These are phyloP conservation scores for Butorides virescens DNA, from an alignment of 2,113 vertebrate genomes.

Conservation along the genomic window DNA sequence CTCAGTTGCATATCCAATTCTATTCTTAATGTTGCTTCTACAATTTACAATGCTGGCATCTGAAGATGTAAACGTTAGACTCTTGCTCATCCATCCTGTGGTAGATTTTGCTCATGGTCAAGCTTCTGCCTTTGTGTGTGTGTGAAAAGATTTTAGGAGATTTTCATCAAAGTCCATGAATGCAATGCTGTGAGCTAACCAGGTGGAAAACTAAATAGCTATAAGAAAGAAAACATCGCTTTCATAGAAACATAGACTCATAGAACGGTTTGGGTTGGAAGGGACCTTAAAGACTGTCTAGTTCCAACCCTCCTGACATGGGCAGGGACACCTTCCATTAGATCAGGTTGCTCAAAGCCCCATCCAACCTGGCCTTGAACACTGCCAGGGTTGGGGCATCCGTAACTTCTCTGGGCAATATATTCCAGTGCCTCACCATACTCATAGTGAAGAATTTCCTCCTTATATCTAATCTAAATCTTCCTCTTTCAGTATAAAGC, in stretches of 20 bases:
- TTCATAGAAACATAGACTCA: not conserved
- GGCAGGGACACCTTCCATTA: no score
- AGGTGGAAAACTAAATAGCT: not conserved
- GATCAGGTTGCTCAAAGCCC: no score
- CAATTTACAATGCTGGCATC: not conserved
- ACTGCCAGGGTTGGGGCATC: no score
- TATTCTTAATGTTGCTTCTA: not conserved
- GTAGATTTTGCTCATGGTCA: not conserved
- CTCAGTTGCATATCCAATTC: constrained; percentile 9
- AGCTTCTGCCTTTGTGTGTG: not conserved
- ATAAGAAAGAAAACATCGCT: not conserved
- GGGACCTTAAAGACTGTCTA: no score
- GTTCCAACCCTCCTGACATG: no score
- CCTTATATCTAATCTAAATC: no score
- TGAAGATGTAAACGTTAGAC: not conserved
- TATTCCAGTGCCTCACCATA: no score
- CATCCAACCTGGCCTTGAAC: no score
- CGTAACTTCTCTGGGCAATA: no score
- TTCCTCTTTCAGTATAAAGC: no score
- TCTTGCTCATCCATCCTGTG: not conserved
- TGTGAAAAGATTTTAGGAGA: not conserved
- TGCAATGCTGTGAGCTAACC: not conserved
- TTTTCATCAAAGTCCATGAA: not conserved
- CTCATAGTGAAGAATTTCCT: no score
- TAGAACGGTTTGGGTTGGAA: no score